Base-by-base conservation (phyloP, 2,797 vertebrate species). In the Gallinago nigripennis region DNA sequence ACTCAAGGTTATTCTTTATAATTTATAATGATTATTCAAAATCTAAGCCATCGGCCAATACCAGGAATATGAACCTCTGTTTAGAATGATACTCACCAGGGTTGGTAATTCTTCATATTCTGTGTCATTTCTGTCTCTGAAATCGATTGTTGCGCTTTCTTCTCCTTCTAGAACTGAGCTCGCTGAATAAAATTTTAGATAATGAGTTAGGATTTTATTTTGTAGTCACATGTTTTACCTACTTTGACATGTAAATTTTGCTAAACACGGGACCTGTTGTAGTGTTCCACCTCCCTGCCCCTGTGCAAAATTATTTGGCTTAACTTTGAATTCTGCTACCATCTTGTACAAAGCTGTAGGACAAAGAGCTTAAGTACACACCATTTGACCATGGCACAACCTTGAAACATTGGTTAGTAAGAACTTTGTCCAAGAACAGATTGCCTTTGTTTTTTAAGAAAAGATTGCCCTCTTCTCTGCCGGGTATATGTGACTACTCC, bases 131-230 rank as follows among this genome's bases (percentile, higher is more conserved):
- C 83, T 95, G 21, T 95, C 92, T 92, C 92, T 81, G 83, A 91
- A 83, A 71, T 95, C 93, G 13, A 12, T 75, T 9, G 96, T 97
- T 37, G 70, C 14, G 4, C 61, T 69, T 79, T 94, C 95, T 85
- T 98, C 97, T 94, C 97, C 98, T 75, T 96, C 90, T 50, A 43
- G 23, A 19, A 64, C 63, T 2, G 96, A 64, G 51, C 81, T 86
- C 53, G 94, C 97, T 98, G 46, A 64, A 91, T 41, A 28, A 86
- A 91, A 95, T 72, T 80, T 71, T 37, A 84, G 84, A 96, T 87
- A 88, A 30, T 2, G 2, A 85, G 71, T 97, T 79, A 95, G 51
- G 11, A 35, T 79, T 92, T 90, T 41, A 53, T n/a, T 43, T 19
- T 28, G 16, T 41, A 70, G 28, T 50, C 23, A 18, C 5, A 12